phyloP scores from a whole-genome alignment of 2,797 vertebrate genomes.

The Oceanodroma leucorhoa region DNA sequence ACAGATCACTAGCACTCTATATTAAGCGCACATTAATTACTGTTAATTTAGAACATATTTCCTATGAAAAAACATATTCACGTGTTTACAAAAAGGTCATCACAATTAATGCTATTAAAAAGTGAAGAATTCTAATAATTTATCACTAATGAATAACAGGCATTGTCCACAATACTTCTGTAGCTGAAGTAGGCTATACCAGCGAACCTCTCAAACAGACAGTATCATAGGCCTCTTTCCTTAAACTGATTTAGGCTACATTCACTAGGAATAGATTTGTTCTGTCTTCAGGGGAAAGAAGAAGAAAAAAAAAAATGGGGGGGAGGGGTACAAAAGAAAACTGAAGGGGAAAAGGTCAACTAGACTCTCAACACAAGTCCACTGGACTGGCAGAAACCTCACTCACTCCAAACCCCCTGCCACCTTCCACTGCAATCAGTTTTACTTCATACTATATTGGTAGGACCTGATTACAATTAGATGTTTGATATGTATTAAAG shows the following conservation, averaged over 20 bases:
- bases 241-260: background rate
- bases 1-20: constrained; percentile 51
- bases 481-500: constrained; percentile 16
- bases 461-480: constrained; percentile 34
- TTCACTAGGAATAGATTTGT: background rate
- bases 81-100: constrained; percentile 37
- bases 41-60: constrained; percentile 71
- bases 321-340: background rate
- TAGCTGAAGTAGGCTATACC: background rate
- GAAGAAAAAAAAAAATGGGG: no score
- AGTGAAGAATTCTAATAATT: constrained; percentile 43
- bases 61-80: constrained; percentile 52
- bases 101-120: constrained; percentile 23
- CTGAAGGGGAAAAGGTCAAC: background rate
- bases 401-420: accelerated
- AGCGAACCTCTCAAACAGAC: background rate
- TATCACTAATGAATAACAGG: constrained; percentile 43
- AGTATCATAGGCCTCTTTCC: background rate
- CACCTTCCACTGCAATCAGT: background rate
- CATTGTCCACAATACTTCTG: constrained; percentile 14
- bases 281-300: background rate
- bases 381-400: background rate
- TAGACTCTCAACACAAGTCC: background rate
- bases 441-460: constrained; percentile 16
- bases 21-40: constrained; percentile 72